Evolutionary conservation across 2,888 invertebrate genomes (phyloP).

Genomic region (Erannis defoliaria): DNA sequence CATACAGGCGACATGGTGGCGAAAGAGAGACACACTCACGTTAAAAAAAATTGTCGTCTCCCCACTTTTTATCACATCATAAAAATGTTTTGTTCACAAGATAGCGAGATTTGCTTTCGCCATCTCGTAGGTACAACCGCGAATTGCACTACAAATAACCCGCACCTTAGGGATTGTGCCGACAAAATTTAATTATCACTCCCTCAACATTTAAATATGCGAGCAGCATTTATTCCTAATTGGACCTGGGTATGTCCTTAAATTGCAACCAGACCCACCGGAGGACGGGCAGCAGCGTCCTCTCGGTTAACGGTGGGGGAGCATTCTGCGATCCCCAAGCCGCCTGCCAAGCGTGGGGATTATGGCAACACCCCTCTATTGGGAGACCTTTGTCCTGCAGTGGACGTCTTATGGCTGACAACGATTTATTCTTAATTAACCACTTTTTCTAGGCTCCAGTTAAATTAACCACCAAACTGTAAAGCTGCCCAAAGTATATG

Average conservation of each 20-base stretch:
- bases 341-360: too few species aligned
- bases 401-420: too few species aligned
- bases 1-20: too few species aligned
- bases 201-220: conserved; percentile 65
- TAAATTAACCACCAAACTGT: background rate
- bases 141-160: conserved; percentile 41
- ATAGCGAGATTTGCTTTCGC: conserved; percentile 46
- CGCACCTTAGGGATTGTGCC: background rate
- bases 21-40: too few species aligned
- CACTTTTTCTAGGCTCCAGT: conserved; percentile 40
- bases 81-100: conserved; percentile 53
- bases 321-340: too few species aligned
- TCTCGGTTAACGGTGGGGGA: too few species aligned
- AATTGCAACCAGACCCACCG: too few species aligned
- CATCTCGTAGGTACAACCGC: conserved; percentile 17
- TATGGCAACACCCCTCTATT: too few species aligned
- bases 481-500: background rate
- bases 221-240: conserved; percentile 58
- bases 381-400: too few species aligned
- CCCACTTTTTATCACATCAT: background rate
- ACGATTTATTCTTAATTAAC: conserved; percentile 56
- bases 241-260: too few species aligned
- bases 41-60: too few species aligned
- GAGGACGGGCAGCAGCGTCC: too few species aligned
- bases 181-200: conserved; percentile 56